A percentile compares a stretch with the other conserved stretches of the same genome.
These are phyloP conservation scores for Arenaria interpres DNA, from an alignment of 2,113 vertebrate species.

Conservation along the genomic window DNA sequence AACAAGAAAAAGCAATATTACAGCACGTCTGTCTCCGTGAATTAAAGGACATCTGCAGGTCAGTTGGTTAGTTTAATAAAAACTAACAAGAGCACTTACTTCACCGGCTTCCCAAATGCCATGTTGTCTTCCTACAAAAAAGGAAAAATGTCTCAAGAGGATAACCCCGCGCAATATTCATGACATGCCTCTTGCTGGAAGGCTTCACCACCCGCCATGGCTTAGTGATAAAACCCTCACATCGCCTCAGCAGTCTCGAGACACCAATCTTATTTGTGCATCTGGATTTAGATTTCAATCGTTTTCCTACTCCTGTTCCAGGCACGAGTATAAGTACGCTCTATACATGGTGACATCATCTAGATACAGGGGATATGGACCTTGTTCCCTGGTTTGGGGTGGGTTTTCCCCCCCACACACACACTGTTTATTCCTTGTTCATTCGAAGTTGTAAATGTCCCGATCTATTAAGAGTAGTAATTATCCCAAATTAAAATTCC, in stretches of 20 bases:
- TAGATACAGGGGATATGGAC: fast-evolving
- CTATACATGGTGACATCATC: not conserved
- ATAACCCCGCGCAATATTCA: fast-evolving
- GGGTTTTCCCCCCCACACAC: not conserved
- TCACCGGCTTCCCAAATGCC: conserved; percentile 96
- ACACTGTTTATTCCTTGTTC: not conserved
- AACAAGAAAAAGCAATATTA: not conserved
- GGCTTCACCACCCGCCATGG: not conserved
- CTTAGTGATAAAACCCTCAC: not conserved
- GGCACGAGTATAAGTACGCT: not conserved
- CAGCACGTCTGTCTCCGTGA: not conserved
- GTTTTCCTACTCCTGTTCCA: not conserved
- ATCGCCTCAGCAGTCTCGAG: not conserved
- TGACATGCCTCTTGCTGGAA: not conserved
- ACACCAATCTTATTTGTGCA: not conserved
- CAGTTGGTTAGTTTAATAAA: not conserved
- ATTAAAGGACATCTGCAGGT: not conserved
- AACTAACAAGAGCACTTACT: conserved; percentile 80
- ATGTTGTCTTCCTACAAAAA: conserved; percentile 92
- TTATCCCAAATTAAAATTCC: not conserved
- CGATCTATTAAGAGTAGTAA: not conserved
- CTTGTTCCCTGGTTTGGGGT: not conserved
- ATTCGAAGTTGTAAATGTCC: not conserved
- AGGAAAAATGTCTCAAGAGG: not conserved
- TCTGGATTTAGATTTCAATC: not conserved